Base-by-base conservation (phyloP, 1,140 invertebrate genomes). In the Chrysoperla carnea region DNA sequence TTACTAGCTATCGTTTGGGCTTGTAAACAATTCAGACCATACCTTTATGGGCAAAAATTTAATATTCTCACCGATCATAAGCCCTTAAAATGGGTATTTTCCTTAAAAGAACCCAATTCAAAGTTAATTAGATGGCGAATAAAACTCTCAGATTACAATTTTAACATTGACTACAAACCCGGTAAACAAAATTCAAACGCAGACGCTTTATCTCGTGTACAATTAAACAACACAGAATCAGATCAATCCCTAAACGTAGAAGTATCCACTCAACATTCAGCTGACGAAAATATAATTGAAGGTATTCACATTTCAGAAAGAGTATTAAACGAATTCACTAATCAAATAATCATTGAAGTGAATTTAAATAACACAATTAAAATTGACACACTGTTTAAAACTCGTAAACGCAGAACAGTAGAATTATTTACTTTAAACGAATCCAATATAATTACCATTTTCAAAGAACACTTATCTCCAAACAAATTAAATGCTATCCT, bases 51-150 rank as follows among this genome's bases (percentile, higher is more conserved):
- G 6, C 52, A 45, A 15, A 52, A 61, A n/a, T n/a, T n/a, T n/a
- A n/a, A 42, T 71, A 52, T 72, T 0, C 37, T 63, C 4, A 72
- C 67, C 0, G 70, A 75, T 42, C 69, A 72, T 42, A 52, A 51
- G 44, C 59, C 64, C 0, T 50, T 73, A 12, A 48, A 35, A 29
- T 37, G 40, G 3, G 13, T 46, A 11, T 46, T 28, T 43, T 15
- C 42, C 33, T 36, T 46, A 36, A 12, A 42, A 38, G 14, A 36
- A 46, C n/a, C 45, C 40, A 15, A 8, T 8, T 28, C 6, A 8
- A 9, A 23, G 4, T 17, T 46, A 31, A 13, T 46, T n/a, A 28
- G 44, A 41, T 37, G 40, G 43, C 28, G n/a, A 23, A 23, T 39
- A 39, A 27, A 39, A 39, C 17, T 27, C 8, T 14, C 15, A 15